Percentiles rank a stretch among this genome's conserved stretches.
Conservation (phyloP, 2,113 vertebrate genomes). For the Aptenodytes patagonicus region DNA sequence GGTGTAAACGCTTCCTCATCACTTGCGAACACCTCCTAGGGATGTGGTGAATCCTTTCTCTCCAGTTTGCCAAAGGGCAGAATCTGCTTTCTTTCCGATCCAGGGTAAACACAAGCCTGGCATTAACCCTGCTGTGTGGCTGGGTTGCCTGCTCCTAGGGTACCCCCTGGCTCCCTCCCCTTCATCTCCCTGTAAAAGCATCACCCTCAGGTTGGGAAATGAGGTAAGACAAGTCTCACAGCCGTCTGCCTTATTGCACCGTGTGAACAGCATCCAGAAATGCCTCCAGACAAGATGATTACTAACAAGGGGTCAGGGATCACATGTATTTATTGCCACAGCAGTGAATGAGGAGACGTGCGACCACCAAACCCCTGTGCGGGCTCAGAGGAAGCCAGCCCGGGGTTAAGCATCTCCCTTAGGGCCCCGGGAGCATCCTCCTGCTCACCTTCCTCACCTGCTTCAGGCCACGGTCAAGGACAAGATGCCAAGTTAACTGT, state of each 20-base stretch:
- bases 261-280: background rate
- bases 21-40: rapidly evolving
- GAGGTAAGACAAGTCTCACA: background rate
- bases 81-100: background rate
- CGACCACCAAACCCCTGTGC: background rate
- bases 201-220: background rate
- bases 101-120: background rate
- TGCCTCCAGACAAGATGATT: background rate
- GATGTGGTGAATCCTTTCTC: background rate
- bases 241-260: background rate
- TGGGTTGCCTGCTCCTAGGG: background rate
- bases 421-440: background rate
- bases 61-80: background rate
- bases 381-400: background rate
- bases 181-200: background rate
- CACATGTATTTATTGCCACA: background rate
- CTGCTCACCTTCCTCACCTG: background rate
- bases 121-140: background rate
- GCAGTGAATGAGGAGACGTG: background rate
- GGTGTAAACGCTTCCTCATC: background rate
- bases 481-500: rapidly evolving
- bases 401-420: background rate
- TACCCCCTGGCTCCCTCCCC: background rate
- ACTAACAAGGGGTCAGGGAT: background rate
- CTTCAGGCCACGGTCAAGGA: background rate